Evolutionary conservation across 2,888 invertebrate species (phyloP).

Genomic region (Eupithecia subfuscata): DNA sequence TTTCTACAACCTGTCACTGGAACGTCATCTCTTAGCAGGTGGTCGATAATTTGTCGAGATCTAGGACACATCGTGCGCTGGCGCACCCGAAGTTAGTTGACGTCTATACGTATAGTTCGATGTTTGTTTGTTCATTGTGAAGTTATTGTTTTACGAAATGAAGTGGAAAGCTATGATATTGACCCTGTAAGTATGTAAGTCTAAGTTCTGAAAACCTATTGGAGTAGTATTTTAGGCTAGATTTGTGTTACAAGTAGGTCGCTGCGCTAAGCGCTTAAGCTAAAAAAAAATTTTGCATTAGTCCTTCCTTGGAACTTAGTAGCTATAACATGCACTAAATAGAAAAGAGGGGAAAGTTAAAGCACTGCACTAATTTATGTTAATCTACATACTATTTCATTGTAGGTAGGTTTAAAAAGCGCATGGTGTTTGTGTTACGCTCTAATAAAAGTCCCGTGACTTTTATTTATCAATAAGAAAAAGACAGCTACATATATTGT

Average conservation of each 20-base stretch:
- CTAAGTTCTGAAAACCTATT: not conserved
- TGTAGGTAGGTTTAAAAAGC: not conserved
- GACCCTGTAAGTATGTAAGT: conserved; percentile 56
- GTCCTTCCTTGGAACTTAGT: not conserved
- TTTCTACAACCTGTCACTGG: conserved; percentile 16
- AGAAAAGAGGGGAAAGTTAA: not conserved
- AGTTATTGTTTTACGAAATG: conserved; percentile 48
- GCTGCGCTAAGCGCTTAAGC: not conserved
- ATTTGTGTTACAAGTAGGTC: not conserved
- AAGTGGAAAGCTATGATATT: conserved; percentile 48
- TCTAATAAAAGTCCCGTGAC: not conserved
- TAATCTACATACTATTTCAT: not conserved
- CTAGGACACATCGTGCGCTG: conserved; percentile 45
- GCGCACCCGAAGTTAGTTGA: conserved; percentile 47
- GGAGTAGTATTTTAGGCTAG: not conserved
- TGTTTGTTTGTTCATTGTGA: conserved; percentile 39
- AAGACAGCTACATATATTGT: not conserved
- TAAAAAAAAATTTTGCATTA: not conserved
- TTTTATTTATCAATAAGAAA: not conserved
- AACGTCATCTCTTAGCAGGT: conserved; percentile 52
- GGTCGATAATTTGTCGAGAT: conserved; percentile 56
- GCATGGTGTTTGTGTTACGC: not conserved
- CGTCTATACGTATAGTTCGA: conserved; percentile 46
- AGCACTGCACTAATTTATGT: not conserved
- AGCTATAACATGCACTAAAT: not conserved